Percentiles rank a stretch among this genome's conserved stretches.
Evolutionary conservation across 1,140 invertebrate genomes (phyloP).

Genomic region (Diachasma alloeum): DNA sequence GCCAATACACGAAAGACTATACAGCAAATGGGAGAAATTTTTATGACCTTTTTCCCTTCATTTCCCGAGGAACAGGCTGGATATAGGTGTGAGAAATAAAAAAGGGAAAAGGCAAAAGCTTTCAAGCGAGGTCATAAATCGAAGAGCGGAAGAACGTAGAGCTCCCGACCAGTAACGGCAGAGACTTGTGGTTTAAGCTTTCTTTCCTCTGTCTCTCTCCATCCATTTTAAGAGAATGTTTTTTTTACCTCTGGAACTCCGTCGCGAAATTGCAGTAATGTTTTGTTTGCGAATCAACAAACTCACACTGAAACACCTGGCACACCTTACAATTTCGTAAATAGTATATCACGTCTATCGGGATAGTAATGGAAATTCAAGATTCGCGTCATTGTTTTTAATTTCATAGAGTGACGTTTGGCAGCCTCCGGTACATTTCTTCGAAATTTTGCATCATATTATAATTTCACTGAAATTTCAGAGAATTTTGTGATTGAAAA

Average conservation of each 20-base stretch:
- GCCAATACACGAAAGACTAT: neutral
- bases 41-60: neutral
- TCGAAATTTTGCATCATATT: too few relatives aligned
- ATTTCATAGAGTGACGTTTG: neutral
- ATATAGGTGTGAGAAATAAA: neutral
- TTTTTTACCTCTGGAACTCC: neutral
- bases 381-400: neutral
- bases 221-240: neutral
- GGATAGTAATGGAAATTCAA: neutral
- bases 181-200: slow-evolving; percentile 22
- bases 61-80: neutral
- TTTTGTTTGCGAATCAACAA: slow-evolving; percentile 9
- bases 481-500: too few relatives aligned
- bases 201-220: slow-evolving; percentile 20
- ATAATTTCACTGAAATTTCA: too few relatives aligned
- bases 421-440: too few relatives aligned
- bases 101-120: slow-evolving; percentile 24
- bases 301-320: neutral
- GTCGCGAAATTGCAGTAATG: neutral
- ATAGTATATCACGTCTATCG: neutral
- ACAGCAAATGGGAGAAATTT: neutral
- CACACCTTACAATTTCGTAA: neutral
- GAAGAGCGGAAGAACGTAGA: slow-evolving; percentile 33
- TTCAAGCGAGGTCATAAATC: slow-evolving; percentile 38
- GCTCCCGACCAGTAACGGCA: slow-evolving; percentile 21